Evolutionary conservation across 2,888 invertebrate genomes (phyloP), one percentile per base, ranked within the genome.

Genomic region (Pachycephus smyrnensis): DNA sequence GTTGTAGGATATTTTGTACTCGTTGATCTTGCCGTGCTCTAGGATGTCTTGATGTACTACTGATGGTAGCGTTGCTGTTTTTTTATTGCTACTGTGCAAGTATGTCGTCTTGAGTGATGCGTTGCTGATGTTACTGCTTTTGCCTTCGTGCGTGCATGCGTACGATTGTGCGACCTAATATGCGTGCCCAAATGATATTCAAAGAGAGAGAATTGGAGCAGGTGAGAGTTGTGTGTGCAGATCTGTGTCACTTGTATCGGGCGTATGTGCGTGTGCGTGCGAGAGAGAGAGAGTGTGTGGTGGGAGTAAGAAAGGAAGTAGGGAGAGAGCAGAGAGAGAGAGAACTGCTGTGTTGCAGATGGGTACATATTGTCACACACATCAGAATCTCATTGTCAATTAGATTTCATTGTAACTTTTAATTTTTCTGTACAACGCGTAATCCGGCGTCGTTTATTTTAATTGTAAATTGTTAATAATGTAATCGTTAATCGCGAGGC

Each of bases 271-370:
- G 23, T 55, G 23, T 6, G 71, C 15, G 33, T 23, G 71, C 12
- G 71, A 71, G 71, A 12, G 69, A 68, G 68, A 68, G 69, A 31
- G 69, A 68, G 68, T 12, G 68, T 68, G 32, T 12, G 73, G 73
- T 73, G 12, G 30, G 30, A n/a, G n/a, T n/a, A n/a, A 73, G 32
- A 73, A 33, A 12, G 73, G 73, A 36, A 31, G 35, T n/a, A 23
- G 4, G 23, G 36, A 31, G 12, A 0, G 75, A 37, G 31, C 1
- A 23, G 69, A 33, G 76, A 33, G 73, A 75, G 75, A 69, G 68
- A 33, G 75, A 30, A 71, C 33, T 31, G 15, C 31, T 6, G 31
- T 11, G 12, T 23, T 31, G 12, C 71, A 23, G 32, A 33, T 33
- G 32, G 32, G 12, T 71, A 11, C 31, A 71, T 31, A 33, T 74